These are phyloP conservation scores for Dynastes tityus DNA, from an alignment of 2,888 invertebrate species.

Conservation along the genomic window DNA sequence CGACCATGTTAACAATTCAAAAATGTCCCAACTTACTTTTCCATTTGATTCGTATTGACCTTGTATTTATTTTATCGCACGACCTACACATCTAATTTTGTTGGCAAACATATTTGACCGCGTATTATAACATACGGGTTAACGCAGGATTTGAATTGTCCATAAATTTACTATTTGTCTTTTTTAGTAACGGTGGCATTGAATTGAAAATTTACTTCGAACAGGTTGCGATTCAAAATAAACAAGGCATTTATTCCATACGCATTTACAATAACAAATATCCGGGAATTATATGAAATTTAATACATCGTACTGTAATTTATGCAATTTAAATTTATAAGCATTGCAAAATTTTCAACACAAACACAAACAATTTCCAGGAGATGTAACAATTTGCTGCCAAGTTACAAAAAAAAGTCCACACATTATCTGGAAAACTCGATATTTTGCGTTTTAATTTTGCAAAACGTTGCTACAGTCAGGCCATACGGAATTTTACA, in stretches of 20 bases:
- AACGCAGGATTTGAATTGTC: background rate
- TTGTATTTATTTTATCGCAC: background rate
- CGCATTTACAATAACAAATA: too few species aligned
- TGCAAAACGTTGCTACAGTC: too few species aligned
- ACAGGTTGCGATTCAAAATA: background rate
- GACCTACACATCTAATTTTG: background rate
- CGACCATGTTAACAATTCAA: background rate
- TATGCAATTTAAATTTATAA: too few species aligned
- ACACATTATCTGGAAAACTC: too few species aligned
- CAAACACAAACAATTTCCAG: too few species aligned
- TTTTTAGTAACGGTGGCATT: background rate
- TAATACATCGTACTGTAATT: too few species aligned
- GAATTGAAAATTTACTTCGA: background rate
- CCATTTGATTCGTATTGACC: background rate
- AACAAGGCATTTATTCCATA: background rate
- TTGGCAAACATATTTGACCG: background rate
- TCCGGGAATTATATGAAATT: too few species aligned
- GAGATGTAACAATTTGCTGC: too few species aligned
- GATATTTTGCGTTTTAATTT: too few species aligned
- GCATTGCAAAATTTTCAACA: too few species aligned
- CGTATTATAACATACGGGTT: background rate
- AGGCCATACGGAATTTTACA: too few species aligned
- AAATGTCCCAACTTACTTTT: background rate
- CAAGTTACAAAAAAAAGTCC: too few species aligned
- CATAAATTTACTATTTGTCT: background rate